phyloP scores from a whole-genome alignment of 1,140 invertebrate species.

The Nebria ingens region DNA sequence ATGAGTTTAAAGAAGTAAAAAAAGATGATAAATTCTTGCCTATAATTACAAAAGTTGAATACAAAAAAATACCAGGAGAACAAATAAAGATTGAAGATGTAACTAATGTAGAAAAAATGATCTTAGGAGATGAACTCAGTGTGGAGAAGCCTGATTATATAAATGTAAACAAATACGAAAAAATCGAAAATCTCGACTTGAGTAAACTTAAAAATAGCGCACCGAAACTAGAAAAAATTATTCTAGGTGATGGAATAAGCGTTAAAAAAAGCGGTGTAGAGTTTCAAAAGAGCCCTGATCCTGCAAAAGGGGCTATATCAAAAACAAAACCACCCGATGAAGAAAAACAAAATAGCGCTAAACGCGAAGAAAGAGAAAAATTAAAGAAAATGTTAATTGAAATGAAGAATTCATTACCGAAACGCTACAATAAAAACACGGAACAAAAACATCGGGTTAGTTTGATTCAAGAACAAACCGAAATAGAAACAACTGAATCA shows the following conservation, averaged over 20 bases:
- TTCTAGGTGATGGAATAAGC: slow-evolving; percentile 13
- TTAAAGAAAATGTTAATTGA: slow-evolving; percentile 52
- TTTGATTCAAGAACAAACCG: slow-evolving; percentile 27
- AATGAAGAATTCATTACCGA: slow-evolving; percentile 55
- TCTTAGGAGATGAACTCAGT: slow-evolving; percentile 12
- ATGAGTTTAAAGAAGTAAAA: no score
- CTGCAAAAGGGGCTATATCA: background rate
- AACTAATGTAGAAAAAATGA: slow-evolving; percentile 9
- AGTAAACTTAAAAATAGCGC: background rate
- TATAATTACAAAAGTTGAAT: background rate
- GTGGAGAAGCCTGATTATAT: slow-evolving; percentile 4
- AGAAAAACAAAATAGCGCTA: slow-evolving; percentile 24
- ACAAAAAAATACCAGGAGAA: background rate
- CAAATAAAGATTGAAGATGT: no score
- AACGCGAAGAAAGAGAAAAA: slow-evolving; percentile 39
- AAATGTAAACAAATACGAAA: slow-evolving; percentile 12
- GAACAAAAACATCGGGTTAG: slow-evolving; percentile 22
- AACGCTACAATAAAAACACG: slow-evolving; percentile 27
- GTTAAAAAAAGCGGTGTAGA: slow-evolving; percentile 5
- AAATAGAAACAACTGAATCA: slow-evolving; percentile 14
- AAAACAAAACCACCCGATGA: slow-evolving; percentile 26
- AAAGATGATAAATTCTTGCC: no score
- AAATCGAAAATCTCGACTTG: slow-evolving; percentile 1
- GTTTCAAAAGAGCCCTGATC: background rate
- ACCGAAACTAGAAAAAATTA: background rate